phyloP scores from a whole-genome alignment of 2,113 vertebrate genomes.

The Globicephala melas region DNA sequence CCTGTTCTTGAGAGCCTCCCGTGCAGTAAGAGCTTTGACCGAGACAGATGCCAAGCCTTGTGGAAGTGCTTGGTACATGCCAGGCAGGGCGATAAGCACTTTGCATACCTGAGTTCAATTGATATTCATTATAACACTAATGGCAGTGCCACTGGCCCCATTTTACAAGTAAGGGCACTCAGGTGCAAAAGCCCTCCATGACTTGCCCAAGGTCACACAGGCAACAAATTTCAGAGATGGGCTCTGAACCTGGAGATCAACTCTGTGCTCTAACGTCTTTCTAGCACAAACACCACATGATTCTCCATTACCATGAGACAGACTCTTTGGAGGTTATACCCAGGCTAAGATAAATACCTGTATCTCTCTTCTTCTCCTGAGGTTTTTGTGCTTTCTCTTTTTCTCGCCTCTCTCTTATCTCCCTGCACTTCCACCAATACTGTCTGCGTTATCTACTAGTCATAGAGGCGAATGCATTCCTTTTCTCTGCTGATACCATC shows the following conservation, averaged over 20 bases:
- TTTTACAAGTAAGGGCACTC: background rate
- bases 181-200: background rate
- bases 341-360: background rate
- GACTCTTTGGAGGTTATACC: background rate
- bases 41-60: background rate
- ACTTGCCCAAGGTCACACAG: constrained; percentile 34
- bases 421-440: constrained; percentile 1
- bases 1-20: background rate
- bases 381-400: background rate
- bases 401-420: background rate
- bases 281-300: background rate
- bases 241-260: background rate
- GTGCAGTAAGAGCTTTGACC: background rate
- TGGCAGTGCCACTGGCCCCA: background rate
- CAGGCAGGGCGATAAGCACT: background rate
- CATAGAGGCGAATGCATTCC: background rate
- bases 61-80: background rate
- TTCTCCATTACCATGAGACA: background rate
- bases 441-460: background rate
- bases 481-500: background rate
- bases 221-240: background rate
- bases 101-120: background rate
- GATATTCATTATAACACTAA: background rate
- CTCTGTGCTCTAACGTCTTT: background rate
- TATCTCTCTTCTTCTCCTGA: background rate